Conservation (phyloP, 2,888 invertebrate species). For the Onchidella celtica region DNA sequence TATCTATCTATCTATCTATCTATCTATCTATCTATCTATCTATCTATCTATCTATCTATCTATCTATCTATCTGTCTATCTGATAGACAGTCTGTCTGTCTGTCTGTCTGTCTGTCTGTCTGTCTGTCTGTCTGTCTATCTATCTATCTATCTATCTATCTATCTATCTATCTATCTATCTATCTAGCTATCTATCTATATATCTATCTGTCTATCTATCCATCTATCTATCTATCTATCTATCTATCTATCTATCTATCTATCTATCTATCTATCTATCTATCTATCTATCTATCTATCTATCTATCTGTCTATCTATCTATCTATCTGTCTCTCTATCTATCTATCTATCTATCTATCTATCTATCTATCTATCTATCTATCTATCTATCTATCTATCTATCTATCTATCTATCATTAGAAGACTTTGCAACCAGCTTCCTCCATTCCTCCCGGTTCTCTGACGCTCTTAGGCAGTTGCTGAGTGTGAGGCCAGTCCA, state of each 20-base stretch:
- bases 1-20: background rate
- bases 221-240: background rate
- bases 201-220: background rate
- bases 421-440: too few species aligned
- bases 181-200: background rate
- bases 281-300: background rate
- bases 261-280: background rate
- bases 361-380: constrained; percentile 34
- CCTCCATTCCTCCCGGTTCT: too few species aligned
- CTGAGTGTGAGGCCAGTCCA: too few species aligned
- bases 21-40: background rate
- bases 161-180: constrained; percentile 15
- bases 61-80: background rate
- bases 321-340: background rate
- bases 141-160: constrained; percentile 3
- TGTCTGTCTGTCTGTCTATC: constrained; percentile 18
- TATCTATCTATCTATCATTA: too few species aligned
- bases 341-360: constrained; percentile 23
- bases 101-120: constrained; percentile 5
- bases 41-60: background rate
- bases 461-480: too few species aligned
- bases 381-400: constrained; percentile 8
- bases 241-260: constrained; percentile 1
- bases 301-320: background rate
- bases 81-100: background rate